phyloP scores from a whole-genome alignment of 2,888 invertebrate genomes.

The Oconnorella tubifera region DNA sequence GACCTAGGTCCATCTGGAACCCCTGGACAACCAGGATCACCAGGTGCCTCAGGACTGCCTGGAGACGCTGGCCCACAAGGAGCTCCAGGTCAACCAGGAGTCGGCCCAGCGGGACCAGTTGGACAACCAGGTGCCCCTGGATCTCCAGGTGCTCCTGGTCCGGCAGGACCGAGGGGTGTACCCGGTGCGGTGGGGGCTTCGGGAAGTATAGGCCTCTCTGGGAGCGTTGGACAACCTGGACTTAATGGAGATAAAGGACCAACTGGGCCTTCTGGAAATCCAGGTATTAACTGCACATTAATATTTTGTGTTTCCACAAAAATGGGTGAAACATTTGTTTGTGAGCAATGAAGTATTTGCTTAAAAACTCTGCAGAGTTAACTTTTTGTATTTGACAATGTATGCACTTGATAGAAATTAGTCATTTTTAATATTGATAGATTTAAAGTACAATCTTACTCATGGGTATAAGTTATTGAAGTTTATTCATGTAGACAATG shows the following conservation, averaged over 20 bases:
- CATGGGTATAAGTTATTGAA: too few relatives aligned
- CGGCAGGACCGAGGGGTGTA: slow-evolving; percentile 3
- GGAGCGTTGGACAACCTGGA: slow-evolving; percentile 24
- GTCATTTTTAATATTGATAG: too few relatives aligned
- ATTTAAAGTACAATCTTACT: too few relatives aligned
- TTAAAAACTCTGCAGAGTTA: too few relatives aligned
- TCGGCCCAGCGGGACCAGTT: slow-evolving; percentile 10
- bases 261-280: slow-evolving; percentile 19
- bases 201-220: slow-evolving; percentile 22
- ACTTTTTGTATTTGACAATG: not conserved
- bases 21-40: slow-evolving; percentile 14
- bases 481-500: too few relatives aligned
- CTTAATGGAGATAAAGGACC: slow-evolving; percentile 19
- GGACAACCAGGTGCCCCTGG: slow-evolving; percentile 18
- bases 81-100: slow-evolving; percentile 15
- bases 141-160: slow-evolving; percentile 12
- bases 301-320: too few relatives aligned
- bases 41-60: slow-evolving; percentile 13
- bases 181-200: slow-evolving; percentile 18
- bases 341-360: too few relatives aligned
- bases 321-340: too few relatives aligned
- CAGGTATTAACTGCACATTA: too few relatives aligned
- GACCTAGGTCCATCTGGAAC: slow-evolving; percentile 6
- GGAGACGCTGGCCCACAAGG: slow-evolving; percentile 22
- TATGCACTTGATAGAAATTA: slow-evolving; percentile 17